Conservation (phyloP, 2,888 invertebrate species). For the Marasmarcha lunaedactyla region DNA sequence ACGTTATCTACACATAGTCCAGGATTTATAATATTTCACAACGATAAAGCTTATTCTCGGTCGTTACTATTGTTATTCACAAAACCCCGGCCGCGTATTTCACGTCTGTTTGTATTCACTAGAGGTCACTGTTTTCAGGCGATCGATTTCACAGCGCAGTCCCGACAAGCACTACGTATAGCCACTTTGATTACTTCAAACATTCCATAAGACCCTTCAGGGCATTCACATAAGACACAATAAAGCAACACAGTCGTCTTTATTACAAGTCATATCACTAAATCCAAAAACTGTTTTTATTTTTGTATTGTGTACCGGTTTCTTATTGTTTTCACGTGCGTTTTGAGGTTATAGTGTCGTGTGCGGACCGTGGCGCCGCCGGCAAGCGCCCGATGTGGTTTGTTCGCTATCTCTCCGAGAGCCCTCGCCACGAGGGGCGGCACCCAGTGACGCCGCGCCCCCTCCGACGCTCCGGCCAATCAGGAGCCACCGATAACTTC, state of each 20-base stretch:
- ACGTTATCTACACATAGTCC: no score
- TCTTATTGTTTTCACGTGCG: constrained; percentile 12
- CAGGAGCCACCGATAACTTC: constrained; percentile 30
- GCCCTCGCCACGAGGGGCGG: constrained; percentile 56
- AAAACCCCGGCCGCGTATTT: neutral
- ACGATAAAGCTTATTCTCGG: no score
- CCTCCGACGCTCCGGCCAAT: constrained; percentile 35
- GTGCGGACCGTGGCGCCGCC: constrained; percentile 47
- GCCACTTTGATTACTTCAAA: constrained; percentile 15
- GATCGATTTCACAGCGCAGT: constrained; percentile 32
- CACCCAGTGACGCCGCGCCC: constrained; percentile 41
- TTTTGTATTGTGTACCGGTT: constrained; percentile 12
- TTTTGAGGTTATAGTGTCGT: neutral
- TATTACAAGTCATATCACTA: constrained; percentile 13
- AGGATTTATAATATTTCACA: no score
- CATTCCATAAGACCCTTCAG: constrained; percentile 20
- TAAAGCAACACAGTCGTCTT: constrained; percentile 5
- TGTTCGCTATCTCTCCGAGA: constrained; percentile 40
- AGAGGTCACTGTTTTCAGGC: constrained; percentile 39
- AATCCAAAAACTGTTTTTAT: constrained; percentile 11
- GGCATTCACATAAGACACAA: constrained; percentile 11
- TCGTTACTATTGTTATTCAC: no score
- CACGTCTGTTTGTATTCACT: constrained; percentile 19
- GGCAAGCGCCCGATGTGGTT: constrained; percentile 62
- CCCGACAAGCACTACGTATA: constrained; percentile 13